Evolutionary conservation across 2,797 vertebrate species (phyloP).

Genomic region (Neosilurus mollespiculum): DNA sequence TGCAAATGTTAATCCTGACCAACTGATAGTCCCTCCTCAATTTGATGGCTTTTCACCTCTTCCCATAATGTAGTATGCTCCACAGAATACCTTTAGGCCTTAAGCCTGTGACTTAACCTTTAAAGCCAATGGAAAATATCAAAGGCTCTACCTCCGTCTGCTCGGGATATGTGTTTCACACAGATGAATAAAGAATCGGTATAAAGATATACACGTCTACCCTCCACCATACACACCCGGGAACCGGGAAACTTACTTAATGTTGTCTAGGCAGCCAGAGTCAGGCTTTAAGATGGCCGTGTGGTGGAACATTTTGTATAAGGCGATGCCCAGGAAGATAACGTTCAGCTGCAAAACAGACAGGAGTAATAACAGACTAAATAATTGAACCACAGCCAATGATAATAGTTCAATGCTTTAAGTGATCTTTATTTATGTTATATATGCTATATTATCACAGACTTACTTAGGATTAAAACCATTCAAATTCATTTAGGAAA

Average conservation of each 20-base stretch:
- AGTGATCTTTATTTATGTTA: neutral
- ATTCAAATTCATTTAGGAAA: neutral
- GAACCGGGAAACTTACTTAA: slow-evolving; percentile 84
- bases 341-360: slow-evolving; percentile 84
- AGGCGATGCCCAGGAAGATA: slow-evolving; percentile 96
- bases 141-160: slow-evolving; percentile 13
- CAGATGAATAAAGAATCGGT: slow-evolving; percentile 1
- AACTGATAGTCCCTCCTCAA: slow-evolving; percentile 61
- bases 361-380: neutral
- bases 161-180: neutral
- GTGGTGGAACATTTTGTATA: slow-evolving; percentile 99
- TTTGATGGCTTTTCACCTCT: slow-evolving; percentile 30
- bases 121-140: slow-evolving; percentile 26
- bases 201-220: neutral
- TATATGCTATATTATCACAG: too few relatives aligned
- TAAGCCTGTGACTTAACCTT: slow-evolving; percentile 52
- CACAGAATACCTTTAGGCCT: slow-evolving; percentile 56
- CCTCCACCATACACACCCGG: neutral
- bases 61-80: slow-evolving; percentile 58
- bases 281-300: slow-evolving; percentile 97
- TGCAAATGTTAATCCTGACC: slow-evolving; percentile 61
- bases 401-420: neutral
- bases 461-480: neutral
- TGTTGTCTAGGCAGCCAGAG: slow-evolving; percentile 97
- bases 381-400: neutral